Evolutionary conservation across 2,797 vertebrate species (phyloP).

Genomic region (Myoxocephalus aenaeus): DNA sequence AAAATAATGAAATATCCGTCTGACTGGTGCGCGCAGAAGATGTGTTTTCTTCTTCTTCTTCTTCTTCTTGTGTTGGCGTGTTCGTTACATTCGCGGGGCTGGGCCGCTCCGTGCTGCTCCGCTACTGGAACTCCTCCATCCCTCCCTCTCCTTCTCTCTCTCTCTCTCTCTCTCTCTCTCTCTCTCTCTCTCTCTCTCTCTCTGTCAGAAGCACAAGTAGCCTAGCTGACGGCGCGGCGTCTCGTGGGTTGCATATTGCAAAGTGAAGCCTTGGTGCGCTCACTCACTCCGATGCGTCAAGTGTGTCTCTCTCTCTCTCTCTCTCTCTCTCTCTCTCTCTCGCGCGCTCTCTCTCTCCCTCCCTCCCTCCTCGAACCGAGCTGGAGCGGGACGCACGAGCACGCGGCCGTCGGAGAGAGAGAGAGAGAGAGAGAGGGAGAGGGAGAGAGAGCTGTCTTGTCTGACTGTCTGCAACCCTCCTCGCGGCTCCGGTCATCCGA

Average conservation of each 20-base stretch:
- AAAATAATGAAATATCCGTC: constrained; percentile 44
- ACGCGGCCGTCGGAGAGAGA: constrained; percentile 27
- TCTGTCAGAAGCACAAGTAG: constrained; percentile 50
- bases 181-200: not conserved
- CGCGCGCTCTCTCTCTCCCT: constrained; percentile 48
- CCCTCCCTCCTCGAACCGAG: constrained; percentile 11
- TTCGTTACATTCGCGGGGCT: constrained; percentile 35
- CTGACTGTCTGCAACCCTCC: constrained; percentile 51
- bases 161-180: not conserved
- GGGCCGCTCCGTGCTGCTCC: constrained; percentile 18
- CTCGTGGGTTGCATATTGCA: constrained; percentile 74
- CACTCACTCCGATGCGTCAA: constrained; percentile 77
- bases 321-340: constrained; percentile 33
- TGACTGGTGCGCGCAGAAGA: constrained; percentile 50
- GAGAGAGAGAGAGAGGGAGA: constrained; percentile 7
- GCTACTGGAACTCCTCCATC: constrained; percentile 60
- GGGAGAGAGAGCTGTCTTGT: constrained; percentile 51
- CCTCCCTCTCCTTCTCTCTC: constrained; percentile 6
- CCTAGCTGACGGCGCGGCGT: constrained; percentile 57
- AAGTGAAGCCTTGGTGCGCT: constrained; percentile 73
- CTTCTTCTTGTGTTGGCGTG: constrained; percentile 17
- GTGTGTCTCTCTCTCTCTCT: constrained; percentile 46
- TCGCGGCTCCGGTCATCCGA: constrained; percentile 80
- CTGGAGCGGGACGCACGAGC: constrained; percentile 48
- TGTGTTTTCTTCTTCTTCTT: constrained; percentile 27